phyloP scores from a whole-genome alignment of 2,888 invertebrate genomes.

The Melinaea menophilus region DNA sequence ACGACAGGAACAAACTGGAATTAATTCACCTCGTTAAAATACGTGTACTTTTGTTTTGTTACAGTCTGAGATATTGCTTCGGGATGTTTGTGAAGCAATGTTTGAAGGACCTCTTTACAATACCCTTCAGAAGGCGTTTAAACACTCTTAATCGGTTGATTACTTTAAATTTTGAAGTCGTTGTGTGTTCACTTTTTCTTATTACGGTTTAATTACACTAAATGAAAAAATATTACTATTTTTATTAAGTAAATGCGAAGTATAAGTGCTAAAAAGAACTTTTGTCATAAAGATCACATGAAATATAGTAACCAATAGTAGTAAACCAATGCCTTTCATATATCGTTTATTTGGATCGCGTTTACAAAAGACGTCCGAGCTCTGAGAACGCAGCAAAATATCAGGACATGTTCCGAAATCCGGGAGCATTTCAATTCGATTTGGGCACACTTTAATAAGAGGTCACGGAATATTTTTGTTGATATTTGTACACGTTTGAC shows the following conservation, averaged over 20 bases:
- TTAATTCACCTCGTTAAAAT: conserved; percentile 46
- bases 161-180: background rate
- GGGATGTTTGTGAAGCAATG: conserved; percentile 1
- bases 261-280: too few relatives aligned
- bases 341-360: background rate
- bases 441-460: conserved; percentile 5
- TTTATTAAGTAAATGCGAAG: too few relatives aligned
- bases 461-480: conserved; percentile 7
- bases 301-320: conserved; percentile 21
- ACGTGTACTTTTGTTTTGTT: conserved; percentile 7
- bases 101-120: background rate
- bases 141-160: background rate
- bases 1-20: conserved; percentile 32
- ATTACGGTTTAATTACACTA: too few relatives aligned
- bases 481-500: conserved; percentile 6
- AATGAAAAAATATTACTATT: too few relatives aligned
- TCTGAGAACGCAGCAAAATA: conserved; percentile 4
- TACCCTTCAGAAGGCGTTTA: background rate
- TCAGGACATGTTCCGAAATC: conserved; percentile 4
- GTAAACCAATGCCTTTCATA: conserved; percentile 22
- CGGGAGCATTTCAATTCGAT: conserved; percentile 4
- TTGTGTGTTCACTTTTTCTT: too few relatives aligned
- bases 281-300: background rate
- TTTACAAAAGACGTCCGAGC: background rate
- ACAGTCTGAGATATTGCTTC: background rate